These are phyloP conservation scores for Pachyseris speciosa DNA, from an alignment of 64 coral and sea anemone genomes.

Conservation along the genomic window DNA sequence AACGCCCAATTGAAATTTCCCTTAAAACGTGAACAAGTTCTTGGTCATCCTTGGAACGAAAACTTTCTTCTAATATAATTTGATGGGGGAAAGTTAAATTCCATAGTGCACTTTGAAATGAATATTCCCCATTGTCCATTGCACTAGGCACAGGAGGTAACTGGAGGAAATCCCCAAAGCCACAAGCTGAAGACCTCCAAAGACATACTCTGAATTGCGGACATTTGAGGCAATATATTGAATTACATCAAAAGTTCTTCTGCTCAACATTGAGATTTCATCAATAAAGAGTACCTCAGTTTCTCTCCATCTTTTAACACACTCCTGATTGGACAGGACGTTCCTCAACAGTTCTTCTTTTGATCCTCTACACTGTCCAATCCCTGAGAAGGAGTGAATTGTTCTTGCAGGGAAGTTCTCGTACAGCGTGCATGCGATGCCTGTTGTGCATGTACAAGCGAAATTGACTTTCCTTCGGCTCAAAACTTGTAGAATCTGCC, in stretches of 20 bases:
- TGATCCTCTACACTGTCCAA: conserved; percentile 4
- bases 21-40: not conserved
- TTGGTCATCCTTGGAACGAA: not conserved
- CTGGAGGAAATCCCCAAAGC: conserved; percentile 35
- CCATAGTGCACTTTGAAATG: conserved; percentile 11
- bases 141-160: conserved; percentile 20
- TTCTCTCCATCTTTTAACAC: conserved; percentile 2
- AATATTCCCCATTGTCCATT: conserved; percentile 9
- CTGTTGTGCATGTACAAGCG: conserved; percentile 26
- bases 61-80: conserved; percentile 23
- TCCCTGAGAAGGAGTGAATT: conserved; percentile 15
- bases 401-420: not conserved
- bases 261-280: conserved; percentile 6
- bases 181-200: not conserved
- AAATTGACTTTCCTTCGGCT: not conserved
- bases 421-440: not conserved
- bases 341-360: not conserved
- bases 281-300: conserved; percentile 9
- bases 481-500: not conserved
- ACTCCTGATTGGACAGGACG: not conserved
- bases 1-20: not conserved
- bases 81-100: conserved; percentile 5
- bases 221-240: not conserved
- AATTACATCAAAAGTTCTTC: not conserved
- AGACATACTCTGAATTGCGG: not conserved